Percentiles rank a stretch among this genome's conserved stretches.
Conservation (phyloP, 2,888 invertebrate genomes). For the Agrochola lota region DNA sequence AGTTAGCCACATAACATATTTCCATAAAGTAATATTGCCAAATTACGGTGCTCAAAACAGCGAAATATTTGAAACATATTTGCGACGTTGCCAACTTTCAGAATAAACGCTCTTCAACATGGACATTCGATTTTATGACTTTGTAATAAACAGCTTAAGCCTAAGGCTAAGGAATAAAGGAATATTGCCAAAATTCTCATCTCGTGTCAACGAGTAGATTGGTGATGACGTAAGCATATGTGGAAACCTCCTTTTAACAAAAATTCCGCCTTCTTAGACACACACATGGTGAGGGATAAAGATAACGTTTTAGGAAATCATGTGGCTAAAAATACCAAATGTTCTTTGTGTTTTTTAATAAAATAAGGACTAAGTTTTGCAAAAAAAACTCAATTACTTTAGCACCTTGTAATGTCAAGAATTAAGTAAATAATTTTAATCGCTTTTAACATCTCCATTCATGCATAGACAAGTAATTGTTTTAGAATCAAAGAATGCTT, state of each 20-base stretch:
- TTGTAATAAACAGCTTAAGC: not conserved
- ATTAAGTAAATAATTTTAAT: conserved; percentile 46
- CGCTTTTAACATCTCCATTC: conserved; percentile 50
- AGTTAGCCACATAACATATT: no score
- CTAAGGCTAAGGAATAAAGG: not conserved
- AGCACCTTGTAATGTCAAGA: conserved; percentile 34
- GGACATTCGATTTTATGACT: no score
- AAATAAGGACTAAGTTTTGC: not conserved
- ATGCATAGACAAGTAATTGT: conserved; percentile 58
- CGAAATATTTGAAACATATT: no score
- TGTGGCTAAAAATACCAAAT: not conserved
- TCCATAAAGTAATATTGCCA: no score
- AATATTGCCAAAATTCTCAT: not conserved
- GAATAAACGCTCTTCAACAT: no score
- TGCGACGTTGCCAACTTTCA: no score
- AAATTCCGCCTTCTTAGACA: not conserved
- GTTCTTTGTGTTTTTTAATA: not conserved
- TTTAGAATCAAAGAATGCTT: conserved; percentile 45
- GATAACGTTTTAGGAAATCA: not conserved
- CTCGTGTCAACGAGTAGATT: not conserved
- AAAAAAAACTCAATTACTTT: conserved; percentile 2
- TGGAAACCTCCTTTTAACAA: not conserved
- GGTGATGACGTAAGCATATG: not conserved
- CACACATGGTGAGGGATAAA: no score
- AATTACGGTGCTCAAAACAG: no score